Base-by-base conservation (phyloP, 2,113 vertebrate species). In the Nipponia nippon region DNA sequence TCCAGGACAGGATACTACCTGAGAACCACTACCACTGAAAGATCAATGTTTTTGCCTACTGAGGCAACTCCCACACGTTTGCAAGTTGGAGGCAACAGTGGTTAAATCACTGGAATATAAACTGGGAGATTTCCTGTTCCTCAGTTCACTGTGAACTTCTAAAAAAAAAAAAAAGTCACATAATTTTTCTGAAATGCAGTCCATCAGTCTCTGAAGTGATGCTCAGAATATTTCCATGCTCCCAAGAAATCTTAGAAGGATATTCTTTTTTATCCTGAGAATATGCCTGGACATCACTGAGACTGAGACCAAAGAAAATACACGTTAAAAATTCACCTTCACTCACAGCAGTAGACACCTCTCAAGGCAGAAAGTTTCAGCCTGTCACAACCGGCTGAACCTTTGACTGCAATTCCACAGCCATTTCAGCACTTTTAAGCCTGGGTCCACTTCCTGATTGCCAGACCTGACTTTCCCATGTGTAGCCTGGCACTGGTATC, bases 11-110 rank as follows among this genome's bases (percentile, higher is more conserved):
- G 25, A 29, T 14, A 32, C 27, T 9, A 32, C 29, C 25, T 2
- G 7, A 75, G 72, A 83, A 49, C 8, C 7, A 19, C 26, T 8
- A 36, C 18, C 21, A 36, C 27, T 36, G 44, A 25, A 32, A 59
- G 13, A 53, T 19, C 32, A 19, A 1, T 12, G 44, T 1, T 21
- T 73, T 63, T 40, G 26, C 36, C 12, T 2, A 13, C 9, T 8
- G 22, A 38, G 16, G 44, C 6, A 0, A 53, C 30, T 40, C 29
- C 20, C 40, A 26, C 52, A 30, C 1, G 0, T 27, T 38, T 58
- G 52, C 11, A 46, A 47, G 25, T 36, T 11, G 13, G 12, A 49
- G 18, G 18, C 5, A 55, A 27, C 32, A 36, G 32, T 23, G 15
- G 49, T 44, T 65, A 79, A 47, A 34, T 27, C 30, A 36, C 40